Percentiles rank a stretch among this genome's conserved stretches.
These are phyloP conservation scores for Ficedula albicollis DNA, from an alignment of 2,797 vertebrate genomes.

Conservation along the genomic window DNA sequence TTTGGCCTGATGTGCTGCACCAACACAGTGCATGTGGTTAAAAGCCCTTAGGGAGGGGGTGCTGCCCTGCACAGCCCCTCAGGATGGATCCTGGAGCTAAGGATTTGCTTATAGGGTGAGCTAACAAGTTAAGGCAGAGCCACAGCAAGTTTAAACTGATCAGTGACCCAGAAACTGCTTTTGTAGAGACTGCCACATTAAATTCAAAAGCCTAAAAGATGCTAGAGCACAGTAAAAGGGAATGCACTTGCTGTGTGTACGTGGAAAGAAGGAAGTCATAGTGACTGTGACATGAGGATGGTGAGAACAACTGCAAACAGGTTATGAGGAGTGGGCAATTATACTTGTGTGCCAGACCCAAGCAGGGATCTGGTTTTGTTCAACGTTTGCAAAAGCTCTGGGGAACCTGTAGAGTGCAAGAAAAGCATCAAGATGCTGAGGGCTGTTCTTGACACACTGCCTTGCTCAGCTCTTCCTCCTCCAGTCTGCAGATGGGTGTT, in stretches of 20 bases:
- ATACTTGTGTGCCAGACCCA: neutral
- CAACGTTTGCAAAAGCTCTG: neutral
- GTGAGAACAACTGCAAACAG: neutral
- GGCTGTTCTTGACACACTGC: neutral
- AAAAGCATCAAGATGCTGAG: neutral
- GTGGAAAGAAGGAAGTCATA: neutral
- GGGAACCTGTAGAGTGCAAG: neutral
- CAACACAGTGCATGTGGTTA: accelerated
- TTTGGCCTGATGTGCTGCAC: accelerated
- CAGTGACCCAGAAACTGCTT: neutral
- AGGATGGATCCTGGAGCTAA: neutral
- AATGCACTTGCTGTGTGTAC: accelerated
- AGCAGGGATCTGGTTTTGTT: neutral
- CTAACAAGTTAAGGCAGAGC: neutral
- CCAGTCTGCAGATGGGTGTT: neutral
- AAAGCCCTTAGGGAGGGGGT: neutral
- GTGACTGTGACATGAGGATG: accelerated
- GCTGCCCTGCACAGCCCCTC: neutral
- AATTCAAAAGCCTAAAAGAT: neutral
- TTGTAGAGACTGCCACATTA: neutral
- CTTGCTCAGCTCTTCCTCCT: neutral
- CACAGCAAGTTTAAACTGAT: neutral
- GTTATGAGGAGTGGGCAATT: neutral
- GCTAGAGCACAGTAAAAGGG: neutral
- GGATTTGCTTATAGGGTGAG: neutral